Percentiles rank a stretch among this genome's conserved stretches.
phyloP scores from a whole-genome alignment of 2,888 invertebrate species.

The Miltochrista miniata region DNA sequence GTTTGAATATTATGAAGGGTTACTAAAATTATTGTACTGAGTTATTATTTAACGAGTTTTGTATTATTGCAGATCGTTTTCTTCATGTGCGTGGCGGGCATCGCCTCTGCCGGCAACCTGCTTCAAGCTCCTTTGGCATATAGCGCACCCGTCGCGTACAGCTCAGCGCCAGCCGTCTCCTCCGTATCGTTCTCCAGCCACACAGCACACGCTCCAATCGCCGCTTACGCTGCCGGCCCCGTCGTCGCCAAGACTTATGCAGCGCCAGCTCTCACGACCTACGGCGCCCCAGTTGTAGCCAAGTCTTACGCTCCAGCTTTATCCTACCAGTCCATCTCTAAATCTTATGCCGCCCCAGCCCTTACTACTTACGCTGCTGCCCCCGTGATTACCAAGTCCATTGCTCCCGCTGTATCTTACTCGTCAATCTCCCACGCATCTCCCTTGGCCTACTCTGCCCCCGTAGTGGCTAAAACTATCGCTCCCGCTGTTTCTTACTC shows the following conservation, averaged over 20 bases:
- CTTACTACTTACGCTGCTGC: conserved; percentile 51
- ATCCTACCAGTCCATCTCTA: conserved; percentile 49
- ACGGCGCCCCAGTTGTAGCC: conserved; percentile 54
- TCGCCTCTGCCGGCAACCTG: conserved; percentile 84
- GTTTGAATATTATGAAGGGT: neutral
- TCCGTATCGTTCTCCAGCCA: conserved; percentile 26
- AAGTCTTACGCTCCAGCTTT: conserved; percentile 58
- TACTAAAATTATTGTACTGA: too few relatives aligned
- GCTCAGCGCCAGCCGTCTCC: conserved; percentile 52
- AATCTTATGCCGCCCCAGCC: conserved; percentile 49
- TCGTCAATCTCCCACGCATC: conserved; percentile 31
- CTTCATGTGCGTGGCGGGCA: conserved; percentile 83
- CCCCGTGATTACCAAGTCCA: conserved; percentile 38
- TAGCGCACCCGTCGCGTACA: conserved; percentile 62
- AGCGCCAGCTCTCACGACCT: conserved; percentile 51
- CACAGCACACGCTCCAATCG: conserved; percentile 37
- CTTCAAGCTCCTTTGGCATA: conserved; percentile 69
- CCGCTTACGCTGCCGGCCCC: conserved; percentile 36
- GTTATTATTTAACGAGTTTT: neutral
- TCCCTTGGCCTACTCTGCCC: conserved; percentile 44
- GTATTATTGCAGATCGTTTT: conserved; percentile 69
- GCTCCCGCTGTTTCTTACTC: conserved; percentile 54
- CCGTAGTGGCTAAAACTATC: conserved; percentile 40
- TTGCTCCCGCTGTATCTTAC: conserved; percentile 28
- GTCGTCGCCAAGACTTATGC: conserved; percentile 25